phyloP scores from a whole-genome alignment of 2,888 invertebrate genomes.

The Tineola bisselliella region DNA sequence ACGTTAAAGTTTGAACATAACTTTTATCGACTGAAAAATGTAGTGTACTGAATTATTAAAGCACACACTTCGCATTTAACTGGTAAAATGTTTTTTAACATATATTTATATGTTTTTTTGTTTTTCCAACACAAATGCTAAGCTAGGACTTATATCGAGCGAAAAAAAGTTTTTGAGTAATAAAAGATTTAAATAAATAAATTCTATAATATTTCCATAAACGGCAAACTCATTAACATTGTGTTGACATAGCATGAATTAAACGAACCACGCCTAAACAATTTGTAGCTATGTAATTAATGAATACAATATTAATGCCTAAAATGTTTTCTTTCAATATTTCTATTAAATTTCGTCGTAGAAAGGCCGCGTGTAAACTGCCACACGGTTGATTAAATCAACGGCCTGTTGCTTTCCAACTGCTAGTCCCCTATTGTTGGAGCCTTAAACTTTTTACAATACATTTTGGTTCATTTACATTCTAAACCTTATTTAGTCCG shows the following conservation, averaged over 20 bases:
- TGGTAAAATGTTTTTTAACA: too few species aligned
- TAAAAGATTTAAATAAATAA: neutral
- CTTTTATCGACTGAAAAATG: neutral
- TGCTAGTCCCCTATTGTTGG: conserved; percentile 19
- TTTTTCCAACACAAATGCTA: too few species aligned
- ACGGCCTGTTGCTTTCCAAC: conserved; percentile 30
- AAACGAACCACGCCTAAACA: neutral
- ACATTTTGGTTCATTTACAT: neutral
- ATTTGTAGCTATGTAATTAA: neutral
- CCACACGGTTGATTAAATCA: conserved; percentile 25
- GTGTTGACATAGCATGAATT: neutral
- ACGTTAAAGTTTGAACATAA: neutral
- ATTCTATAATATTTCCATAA: neutral
- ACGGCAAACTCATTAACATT: conserved; percentile 13
- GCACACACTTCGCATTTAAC: too few species aligned
- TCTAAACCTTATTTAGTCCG: neutral
- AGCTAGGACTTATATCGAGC: too few species aligned
- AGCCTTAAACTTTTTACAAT: conserved; percentile 9
- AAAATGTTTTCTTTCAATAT: neutral
- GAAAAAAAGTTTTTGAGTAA: too few species aligned
- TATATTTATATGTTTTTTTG: too few species aligned
- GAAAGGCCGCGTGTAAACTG: conserved; percentile 8
- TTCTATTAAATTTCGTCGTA: conserved; percentile 7
- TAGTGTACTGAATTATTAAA: too few species aligned
- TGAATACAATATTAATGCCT: neutral